Evolutionary conservation across 2,888 invertebrate species (phyloP).

Genomic region (Ceratothoa steindachneri): DNA sequence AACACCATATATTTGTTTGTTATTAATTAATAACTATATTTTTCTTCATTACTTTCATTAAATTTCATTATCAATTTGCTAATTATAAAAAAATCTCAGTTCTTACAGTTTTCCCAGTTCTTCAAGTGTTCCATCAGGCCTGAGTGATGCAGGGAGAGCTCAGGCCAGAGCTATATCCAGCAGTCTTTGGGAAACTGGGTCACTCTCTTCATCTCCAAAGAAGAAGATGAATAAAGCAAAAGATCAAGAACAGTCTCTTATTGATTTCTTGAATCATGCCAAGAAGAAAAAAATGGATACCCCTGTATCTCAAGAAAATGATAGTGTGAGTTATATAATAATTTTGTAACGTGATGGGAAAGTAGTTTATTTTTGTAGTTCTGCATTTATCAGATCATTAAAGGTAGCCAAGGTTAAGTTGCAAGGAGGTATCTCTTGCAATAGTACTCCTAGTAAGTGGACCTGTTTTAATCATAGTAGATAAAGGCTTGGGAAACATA

Average conservation of each 20-base stretch:
- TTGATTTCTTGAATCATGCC: conserved; percentile 31
- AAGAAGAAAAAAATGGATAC: background rate
- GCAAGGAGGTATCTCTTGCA: no score
- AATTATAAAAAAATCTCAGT: no score
- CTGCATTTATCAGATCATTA: background rate
- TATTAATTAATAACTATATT: no score
- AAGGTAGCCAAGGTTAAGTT: no score
- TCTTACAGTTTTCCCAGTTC: conserved; percentile 28
- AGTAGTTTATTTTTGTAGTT: background rate
- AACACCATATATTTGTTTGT: no score
- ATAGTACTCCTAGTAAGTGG: no score
- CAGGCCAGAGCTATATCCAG: background rate
- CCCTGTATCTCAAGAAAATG: background rate
- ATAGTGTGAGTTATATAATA: background rate
- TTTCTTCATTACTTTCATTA: no score
- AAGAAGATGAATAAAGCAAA: conserved; percentile 19
- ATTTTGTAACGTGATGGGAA: background rate
- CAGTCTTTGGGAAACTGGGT: conserved; percentile 9
- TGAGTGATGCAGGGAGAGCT: conserved; percentile 26
- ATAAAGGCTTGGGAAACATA: no score
- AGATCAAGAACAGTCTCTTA: conserved; percentile 23
- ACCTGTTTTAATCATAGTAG: no score
- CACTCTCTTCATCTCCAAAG: conserved; percentile 26
- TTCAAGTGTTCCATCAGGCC: conserved; percentile 38
- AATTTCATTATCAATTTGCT: no score